These are phyloP conservation scores for Mycetomoellerius zeteki DNA, from an alignment of 1,140 invertebrate genomes.

Conservation along the genomic window DNA sequence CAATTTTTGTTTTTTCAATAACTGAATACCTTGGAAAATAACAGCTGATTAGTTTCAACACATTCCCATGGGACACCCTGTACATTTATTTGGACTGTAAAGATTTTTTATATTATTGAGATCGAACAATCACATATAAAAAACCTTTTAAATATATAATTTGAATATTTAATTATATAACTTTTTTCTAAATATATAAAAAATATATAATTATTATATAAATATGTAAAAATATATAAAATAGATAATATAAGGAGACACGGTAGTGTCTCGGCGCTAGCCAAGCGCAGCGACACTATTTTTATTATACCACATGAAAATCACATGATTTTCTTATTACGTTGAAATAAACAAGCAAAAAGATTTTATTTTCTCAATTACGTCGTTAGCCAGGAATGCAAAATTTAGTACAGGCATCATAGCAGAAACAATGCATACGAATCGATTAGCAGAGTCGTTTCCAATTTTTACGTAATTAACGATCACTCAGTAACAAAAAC, in stretches of 20 bases:
- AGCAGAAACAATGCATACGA: background rate
- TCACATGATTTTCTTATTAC: slow-evolving; percentile 3
- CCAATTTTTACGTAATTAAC: slow-evolving; percentile 26
- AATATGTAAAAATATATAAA: background rate
- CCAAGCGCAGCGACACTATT: no score
- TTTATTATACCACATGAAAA: background rate
- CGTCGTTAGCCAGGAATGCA: background rate
- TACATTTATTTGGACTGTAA: background rate
- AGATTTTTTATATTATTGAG: background rate
- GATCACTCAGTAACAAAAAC: background rate
- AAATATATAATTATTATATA: slow-evolving; percentile 6
- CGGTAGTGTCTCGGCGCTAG: no score
- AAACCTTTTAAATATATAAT: background rate
- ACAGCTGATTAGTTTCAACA: no score
- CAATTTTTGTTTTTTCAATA: no score
- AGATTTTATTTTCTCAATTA: slow-evolving; percentile 3
- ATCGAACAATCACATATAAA: no score
- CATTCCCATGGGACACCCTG: no score
- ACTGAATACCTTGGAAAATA: no score
- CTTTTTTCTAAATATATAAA: no score
- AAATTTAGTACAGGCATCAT: background rate
- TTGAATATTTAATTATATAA: background rate
- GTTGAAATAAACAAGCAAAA: background rate
- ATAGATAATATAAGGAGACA: no score
- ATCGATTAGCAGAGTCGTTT: background rate